A percentile compares a stretch with the other conserved stretches of the same genome.
Conservation (phyloP, 2,797 vertebrate genomes). For the Bradypus variegatus region DNA sequence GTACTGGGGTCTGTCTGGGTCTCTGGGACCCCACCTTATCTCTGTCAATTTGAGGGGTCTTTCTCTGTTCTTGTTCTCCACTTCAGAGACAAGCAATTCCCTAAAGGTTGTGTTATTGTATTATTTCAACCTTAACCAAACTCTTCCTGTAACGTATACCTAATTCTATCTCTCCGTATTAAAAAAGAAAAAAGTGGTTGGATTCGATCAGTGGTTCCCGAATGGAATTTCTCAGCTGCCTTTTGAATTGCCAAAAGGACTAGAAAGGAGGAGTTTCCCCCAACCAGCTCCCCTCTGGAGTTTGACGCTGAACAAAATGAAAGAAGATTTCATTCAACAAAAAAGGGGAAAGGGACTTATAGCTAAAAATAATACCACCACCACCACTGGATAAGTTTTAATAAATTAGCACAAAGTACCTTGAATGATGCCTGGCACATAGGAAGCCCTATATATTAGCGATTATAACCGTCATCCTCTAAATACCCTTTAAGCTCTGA, state of each 20-base stretch:
- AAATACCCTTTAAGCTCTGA: slow-evolving; percentile 14
- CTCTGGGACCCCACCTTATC: not conserved
- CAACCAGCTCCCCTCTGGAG: not conserved
- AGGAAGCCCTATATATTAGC: slow-evolving; percentile 14
- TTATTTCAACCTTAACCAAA: not conserved
- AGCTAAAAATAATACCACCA: slow-evolving; percentile 24
- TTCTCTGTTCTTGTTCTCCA: not conserved
- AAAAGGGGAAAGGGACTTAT: not conserved
- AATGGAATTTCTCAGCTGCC: not conserved
- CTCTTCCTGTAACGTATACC: not conserved
- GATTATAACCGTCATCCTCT: not conserved
- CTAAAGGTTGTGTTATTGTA: not conserved
- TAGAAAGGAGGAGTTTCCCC: not conserved
- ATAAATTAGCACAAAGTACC: slow-evolving; percentile 47
- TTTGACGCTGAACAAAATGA: not conserved
- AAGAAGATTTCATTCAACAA: not conserved
- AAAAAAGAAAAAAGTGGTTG: not conserved
- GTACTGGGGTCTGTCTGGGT: not conserved
- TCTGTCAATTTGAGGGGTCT: not conserved
- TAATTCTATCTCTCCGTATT: not conserved
- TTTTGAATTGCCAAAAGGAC: not conserved
- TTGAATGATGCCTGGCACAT: not conserved
- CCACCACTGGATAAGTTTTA: slow-evolving; percentile 47
- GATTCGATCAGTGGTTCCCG: not conserved
- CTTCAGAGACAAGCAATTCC: not conserved